A percentile compares a stretch with the other conserved stretches of the same genome.
These are phyloP conservation scores for Limonius californicus DNA, from an alignment of 1,140 invertebrate species.

Conservation along the genomic window DNA sequence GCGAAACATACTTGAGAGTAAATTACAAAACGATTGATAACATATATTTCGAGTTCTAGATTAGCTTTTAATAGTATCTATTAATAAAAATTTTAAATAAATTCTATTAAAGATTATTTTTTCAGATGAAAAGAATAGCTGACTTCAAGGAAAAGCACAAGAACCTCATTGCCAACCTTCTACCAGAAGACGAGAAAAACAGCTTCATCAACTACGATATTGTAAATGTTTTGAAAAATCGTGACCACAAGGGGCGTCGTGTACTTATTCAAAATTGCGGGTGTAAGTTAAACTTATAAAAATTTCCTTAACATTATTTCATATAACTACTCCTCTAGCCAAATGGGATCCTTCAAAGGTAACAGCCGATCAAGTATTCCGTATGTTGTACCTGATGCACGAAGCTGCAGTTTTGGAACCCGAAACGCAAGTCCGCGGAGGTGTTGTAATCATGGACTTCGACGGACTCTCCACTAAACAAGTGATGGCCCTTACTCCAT, in stretches of 20 bases:
- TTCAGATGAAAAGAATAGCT: slow-evolving; percentile 67
- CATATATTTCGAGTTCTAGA: too few species aligned
- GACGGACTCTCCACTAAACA: slow-evolving; percentile 68
- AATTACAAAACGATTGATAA: too few species aligned
- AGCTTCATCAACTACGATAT: slow-evolving; percentile 64
- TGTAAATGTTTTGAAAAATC: slow-evolving; percentile 56
- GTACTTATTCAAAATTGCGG: slow-evolving; percentile 31
- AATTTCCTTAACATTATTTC: too few species aligned
- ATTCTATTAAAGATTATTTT: neutral
- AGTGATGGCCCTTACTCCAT: slow-evolving; percentile 60
- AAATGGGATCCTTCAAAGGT: slow-evolving; percentile 66
- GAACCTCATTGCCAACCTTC: slow-evolving; percentile 56
- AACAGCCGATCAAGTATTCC: slow-evolving; percentile 64
- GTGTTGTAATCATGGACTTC: slow-evolving; percentile 73
- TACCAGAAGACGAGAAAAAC: slow-evolving; percentile 61
- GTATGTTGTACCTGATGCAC: slow-evolving; percentile 70
- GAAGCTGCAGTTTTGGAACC: slow-evolving; percentile 65
- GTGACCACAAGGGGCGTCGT: slow-evolving; percentile 40
- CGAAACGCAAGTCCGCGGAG: slow-evolving; percentile 65
- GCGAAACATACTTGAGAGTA: too few species aligned
- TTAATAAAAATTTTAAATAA: neutral
- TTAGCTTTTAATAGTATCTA: too few species aligned
- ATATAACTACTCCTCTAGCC: too few species aligned
- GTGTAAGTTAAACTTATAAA: too few species aligned
- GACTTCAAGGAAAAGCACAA: slow-evolving; percentile 70